Evolutionary conservation across 2,888 invertebrate species (phyloP), one percentile per base, ranked within the genome.

Genomic region (Drosophila rubida): DNA sequence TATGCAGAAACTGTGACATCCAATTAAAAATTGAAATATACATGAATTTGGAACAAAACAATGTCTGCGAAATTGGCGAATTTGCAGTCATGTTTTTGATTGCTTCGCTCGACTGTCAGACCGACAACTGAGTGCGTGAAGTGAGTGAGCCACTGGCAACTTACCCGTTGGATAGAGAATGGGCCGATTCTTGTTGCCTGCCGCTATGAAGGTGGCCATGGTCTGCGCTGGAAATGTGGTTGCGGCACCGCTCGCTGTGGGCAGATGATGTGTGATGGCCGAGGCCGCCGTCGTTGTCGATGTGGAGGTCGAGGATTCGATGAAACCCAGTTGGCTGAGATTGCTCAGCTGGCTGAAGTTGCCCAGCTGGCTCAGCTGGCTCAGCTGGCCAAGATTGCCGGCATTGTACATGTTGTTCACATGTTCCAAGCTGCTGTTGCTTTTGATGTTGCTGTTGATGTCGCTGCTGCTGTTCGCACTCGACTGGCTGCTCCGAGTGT

Each of bases 111-210:
- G 30, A 30, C 9, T 30, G 30, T 11, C 2, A 11, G 30, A 30
- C n/a, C n/a, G 30, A 4, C 7, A 6, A 25, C 7, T 25, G 6
- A 25, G 6, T 25, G 25, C 19, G 1, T 19, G 19, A 19, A 2
- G 14, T 37, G 23, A 25, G 7, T 50, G 14, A 37, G 13, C 23
- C n/a, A 6, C 35, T 23, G 9, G 0, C 19, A n/a, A 82, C 92
- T 93, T 90, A 95, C 95, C 95, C 88, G 95, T 95, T 16, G 95
- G 95, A 91, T 95, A 95, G 72, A 96, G 93, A 82, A 96, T 94
- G 82, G 95, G 95, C 84, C 95, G 93, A 91, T 96, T 96, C 88
- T 94, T 95, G 80, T 94, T 93, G 71, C 90, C 90, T 30, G 90
- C 86, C 39, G 89, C 88, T 60, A 91, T 90, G 60, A 91, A 88